phyloP scores from a whole-genome alignment of 1,140 invertebrate species.

The Philotrypesis tridentata region DNA sequence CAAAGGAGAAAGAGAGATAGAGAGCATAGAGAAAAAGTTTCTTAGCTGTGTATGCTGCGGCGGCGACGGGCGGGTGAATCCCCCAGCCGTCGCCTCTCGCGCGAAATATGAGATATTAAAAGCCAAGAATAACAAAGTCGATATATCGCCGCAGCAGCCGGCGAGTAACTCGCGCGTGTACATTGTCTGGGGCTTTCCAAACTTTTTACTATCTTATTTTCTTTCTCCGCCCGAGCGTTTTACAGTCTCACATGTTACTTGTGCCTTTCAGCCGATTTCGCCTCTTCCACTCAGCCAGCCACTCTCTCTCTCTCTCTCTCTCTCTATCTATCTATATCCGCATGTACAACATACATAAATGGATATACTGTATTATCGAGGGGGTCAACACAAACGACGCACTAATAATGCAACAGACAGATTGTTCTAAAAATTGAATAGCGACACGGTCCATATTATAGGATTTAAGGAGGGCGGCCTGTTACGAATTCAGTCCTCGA shows the following conservation, averaged over 20 bases:
- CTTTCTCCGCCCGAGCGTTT: conserved; percentile 26
- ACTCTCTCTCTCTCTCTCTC: no score
- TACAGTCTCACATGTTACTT: conserved; percentile 22
- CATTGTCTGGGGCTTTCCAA: conserved; percentile 40
- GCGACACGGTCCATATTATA: no score
- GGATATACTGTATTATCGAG: no score
- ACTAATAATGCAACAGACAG: no score
- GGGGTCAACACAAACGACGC: no score
- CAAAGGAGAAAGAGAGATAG: not conserved
- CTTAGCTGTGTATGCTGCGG: not conserved
- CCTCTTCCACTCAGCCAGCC: not conserved
- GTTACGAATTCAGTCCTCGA: no score
- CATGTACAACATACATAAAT: no score
- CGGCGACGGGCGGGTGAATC: not conserved
- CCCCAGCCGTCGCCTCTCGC: conserved; percentile 13
- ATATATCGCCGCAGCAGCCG: conserved; percentile 18
- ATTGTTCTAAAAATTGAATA: no score
- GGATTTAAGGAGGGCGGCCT: no score
- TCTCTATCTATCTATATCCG: no score
- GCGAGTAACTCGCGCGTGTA: conserved; percentile 42
- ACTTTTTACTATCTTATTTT: conserved; percentile 41
- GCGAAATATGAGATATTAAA: conserved; percentile 53
- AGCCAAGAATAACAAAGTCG: conserved; percentile 52
- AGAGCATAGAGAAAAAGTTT: conserved; percentile 19
- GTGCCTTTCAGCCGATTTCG: conserved; percentile 31